Evolutionary conservation across 1,140 invertebrate genomes (phyloP), one percentile per base, ranked within the genome.

Genomic region (Magallana angulata): DNA sequence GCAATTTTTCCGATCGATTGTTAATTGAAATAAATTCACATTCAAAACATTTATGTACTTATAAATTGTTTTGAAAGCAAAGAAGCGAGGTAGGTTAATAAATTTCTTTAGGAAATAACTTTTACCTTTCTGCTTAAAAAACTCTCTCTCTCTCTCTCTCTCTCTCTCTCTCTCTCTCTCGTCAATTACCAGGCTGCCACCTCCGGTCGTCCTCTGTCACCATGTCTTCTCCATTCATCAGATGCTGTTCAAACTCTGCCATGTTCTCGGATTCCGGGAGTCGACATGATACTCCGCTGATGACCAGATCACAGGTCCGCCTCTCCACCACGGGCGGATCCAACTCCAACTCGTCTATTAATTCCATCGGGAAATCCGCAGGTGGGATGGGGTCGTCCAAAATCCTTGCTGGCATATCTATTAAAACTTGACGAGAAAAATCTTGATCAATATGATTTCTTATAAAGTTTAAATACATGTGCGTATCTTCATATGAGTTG

Each of bases 201-300:
- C 98, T 96, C 80, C 97, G 95, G 62, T 97, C 97, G 93, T 98
- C 97, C 88, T 97, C 97, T 11, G 97, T 98, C 68, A 99, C 96
- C 95, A 99, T 96, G 94, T 99, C 98, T 7, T 97, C 96, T 16
- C 97, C 97, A 62, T 97, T 96, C 92, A 98, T 97, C 14, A 99
- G 96, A 92, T 98, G 96, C 89, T 98, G 95, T 90, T 97, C 97
- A 94, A 99, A 99, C 94, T 99, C 98, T 90, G 98, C 97, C 88
- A 99, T 97, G 92, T 96, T 97, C 83, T 97, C 96, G 64, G 97
- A 98, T 94, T 99, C 97, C 0, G 98, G 98, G 87, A 99, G 96
- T 90, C 98, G 97, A 85, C 98, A 98, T 60, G 98, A 98, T 91
- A 99, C 96, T 60, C 98, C 98, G 84, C 96, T 96, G 89, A 99